These are phyloP conservation scores for Hoplostethus mediterraneus DNA, from an alignment of 2,797 vertebrate species.

Conservation along the genomic window DNA sequence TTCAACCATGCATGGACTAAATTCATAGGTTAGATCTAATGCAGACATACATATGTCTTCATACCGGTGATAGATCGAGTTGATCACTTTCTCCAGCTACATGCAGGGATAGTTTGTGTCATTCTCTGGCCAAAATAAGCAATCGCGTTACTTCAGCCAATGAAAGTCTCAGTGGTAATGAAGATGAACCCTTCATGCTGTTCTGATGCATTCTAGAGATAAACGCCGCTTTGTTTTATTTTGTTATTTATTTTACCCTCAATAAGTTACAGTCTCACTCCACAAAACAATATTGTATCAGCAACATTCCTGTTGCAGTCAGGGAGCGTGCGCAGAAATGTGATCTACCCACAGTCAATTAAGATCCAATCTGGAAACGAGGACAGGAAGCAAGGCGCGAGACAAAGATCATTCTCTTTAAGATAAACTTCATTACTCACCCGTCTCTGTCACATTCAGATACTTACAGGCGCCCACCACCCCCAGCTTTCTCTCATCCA, in stretches of 20 bases:
- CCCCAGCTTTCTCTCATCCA: neutral
- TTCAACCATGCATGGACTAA: neutral
- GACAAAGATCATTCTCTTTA: conserved; percentile 24
- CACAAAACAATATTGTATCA: conserved; percentile 54
- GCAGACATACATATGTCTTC: neutral
- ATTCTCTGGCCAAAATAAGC: conserved; percentile 6
- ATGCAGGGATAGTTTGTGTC: neutral
- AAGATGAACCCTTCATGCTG: neutral
- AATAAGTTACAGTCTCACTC: neutral
- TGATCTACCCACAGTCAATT: conserved; percentile 15
- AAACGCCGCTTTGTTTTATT: neutral
- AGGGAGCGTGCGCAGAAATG: conserved; percentile 20
- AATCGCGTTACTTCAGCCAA: neutral
- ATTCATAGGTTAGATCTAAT: neutral
- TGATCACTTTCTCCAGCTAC: neutral
- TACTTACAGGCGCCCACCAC: neutral
- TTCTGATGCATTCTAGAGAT: conserved; percentile 19
- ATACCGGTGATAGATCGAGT: neutral
- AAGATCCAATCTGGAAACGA: conserved; percentile 42
- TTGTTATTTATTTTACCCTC: conserved; percentile 2
- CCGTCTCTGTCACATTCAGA: conserved; percentile 29
- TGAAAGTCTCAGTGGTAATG: conserved; percentile 29
- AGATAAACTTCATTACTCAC: conserved; percentile 24
- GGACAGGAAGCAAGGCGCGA: conserved; percentile 13
- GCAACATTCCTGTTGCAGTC: conserved; percentile 59